These are phyloP conservation scores for Hydropsyche betteni DNA, from an alignment of 2,888 invertebrate species.

Conservation along the genomic window DNA sequence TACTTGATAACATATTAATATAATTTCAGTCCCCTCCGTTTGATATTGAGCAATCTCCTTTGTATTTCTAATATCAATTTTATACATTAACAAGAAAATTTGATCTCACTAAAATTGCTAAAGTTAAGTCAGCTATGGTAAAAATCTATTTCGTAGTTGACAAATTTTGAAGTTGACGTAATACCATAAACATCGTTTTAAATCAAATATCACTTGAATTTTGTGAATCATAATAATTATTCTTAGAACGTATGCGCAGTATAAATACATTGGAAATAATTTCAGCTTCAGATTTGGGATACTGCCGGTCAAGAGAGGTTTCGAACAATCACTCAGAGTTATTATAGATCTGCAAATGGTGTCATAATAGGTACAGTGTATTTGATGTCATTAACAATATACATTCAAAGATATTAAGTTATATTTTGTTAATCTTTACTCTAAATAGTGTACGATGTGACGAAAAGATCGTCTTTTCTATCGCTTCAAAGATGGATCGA, in stretches of 20 bases:
- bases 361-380: slow-evolving; percentile 80
- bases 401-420: neutral
- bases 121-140: too few species aligned
- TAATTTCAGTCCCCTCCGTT: too few species aligned
- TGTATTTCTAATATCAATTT: too few species aligned
- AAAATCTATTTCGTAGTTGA: too few species aligned
- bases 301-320: slow-evolving; percentile 97
- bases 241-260: slow-evolving; percentile 15
- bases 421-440: slow-evolving; percentile 35
- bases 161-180: neutral
- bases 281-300: slow-evolving; percentile 94
- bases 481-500: slow-evolving; percentile 95
- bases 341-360: slow-evolving; percentile 96
- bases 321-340: slow-evolving; percentile 96
- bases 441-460: slow-evolving; percentile 87
- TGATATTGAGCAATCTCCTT: too few species aligned
- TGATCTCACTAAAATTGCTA: too few species aligned
- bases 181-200: too few species aligned
- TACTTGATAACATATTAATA: too few species aligned
- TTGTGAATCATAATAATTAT: slow-evolving; percentile 32
- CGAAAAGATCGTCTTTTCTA: slow-evolving; percentile 89
- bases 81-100: too few species aligned
- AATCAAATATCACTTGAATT: slow-evolving; percentile 43
- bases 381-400: neutral
- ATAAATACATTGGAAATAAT: slow-evolving; percentile 51